These are phyloP conservation scores for Capreolus pygargus DNA, from an alignment of 2,113 vertebrate genomes.

Conservation along the genomic window DNA sequence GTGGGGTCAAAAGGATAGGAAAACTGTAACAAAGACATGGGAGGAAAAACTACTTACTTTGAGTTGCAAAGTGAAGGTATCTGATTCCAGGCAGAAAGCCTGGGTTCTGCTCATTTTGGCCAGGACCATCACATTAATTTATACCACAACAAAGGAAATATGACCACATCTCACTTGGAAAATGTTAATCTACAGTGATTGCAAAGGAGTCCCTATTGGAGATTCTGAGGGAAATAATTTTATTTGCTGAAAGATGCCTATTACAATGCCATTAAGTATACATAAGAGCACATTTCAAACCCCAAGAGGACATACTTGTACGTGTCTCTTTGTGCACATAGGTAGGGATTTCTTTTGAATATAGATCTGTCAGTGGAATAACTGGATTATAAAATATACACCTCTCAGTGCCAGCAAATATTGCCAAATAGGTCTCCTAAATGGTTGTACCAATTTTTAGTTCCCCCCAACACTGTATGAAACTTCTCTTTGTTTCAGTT, in stretches of 20 bases:
- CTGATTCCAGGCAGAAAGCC: neutral
- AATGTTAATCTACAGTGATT: neutral
- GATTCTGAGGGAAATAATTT: neutral
- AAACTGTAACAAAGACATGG: neutral
- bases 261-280: neutral
- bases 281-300: neutral
- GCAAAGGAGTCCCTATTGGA: neutral
- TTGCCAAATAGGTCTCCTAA: neutral
- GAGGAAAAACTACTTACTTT: neutral
- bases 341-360: neutral
- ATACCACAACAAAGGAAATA: neutral
- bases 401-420: neutral
- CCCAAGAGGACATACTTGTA: neutral
- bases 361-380: neutral
- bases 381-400: neutral
- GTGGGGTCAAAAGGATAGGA: slow-evolving; percentile 54
- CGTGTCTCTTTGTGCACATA: neutral
- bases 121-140: neutral
- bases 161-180: neutral
- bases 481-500: neutral
- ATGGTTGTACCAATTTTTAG: neutral
- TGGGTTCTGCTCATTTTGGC: neutral
- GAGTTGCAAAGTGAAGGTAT: neutral
- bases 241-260: neutral
- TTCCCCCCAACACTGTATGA: neutral